These are phyloP conservation scores for Dasypus novemcinctus DNA, from an alignment of 2,113 vertebrate species.

Conservation along the genomic window DNA sequence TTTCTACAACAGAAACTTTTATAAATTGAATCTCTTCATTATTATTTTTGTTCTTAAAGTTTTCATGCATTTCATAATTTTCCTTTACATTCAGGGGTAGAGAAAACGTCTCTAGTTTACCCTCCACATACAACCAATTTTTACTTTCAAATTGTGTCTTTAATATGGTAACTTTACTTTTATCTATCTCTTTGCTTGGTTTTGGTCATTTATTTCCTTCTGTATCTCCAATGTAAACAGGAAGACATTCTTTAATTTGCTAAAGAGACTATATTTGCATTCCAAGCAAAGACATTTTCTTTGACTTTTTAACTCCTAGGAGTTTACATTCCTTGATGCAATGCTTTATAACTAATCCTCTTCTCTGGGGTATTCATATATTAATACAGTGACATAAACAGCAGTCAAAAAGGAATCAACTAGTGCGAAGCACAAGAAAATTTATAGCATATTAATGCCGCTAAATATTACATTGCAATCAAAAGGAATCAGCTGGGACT, in stretches of 20 bases:
- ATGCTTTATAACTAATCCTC: neutral
- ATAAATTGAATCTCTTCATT: neutral
- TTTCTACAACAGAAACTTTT: neutral
- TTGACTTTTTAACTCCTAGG: neutral
- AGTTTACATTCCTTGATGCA: no score
- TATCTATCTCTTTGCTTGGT: no score
- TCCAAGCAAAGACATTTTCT: neutral
- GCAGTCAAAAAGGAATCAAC: neutral
- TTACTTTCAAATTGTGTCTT: neutral
- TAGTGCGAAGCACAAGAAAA: neutral
- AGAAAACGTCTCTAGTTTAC: neutral
- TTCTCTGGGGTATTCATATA: accelerated
- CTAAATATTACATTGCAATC: neutral
- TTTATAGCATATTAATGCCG: neutral
- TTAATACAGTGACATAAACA: neutral
- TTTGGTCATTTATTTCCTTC: neutral
- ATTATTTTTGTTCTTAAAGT: neutral
- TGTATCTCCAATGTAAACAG: neutral
- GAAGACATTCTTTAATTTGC: no score
- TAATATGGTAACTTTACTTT: neutral
- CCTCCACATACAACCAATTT: neutral
- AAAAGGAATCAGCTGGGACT: neutral
- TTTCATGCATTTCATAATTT: neutral
- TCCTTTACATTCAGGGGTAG: neutral
- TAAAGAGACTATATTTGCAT: no score